Evolutionary conservation across 2,888 invertebrate species (phyloP).

Genomic region (Leucophenga montana): DNA sequence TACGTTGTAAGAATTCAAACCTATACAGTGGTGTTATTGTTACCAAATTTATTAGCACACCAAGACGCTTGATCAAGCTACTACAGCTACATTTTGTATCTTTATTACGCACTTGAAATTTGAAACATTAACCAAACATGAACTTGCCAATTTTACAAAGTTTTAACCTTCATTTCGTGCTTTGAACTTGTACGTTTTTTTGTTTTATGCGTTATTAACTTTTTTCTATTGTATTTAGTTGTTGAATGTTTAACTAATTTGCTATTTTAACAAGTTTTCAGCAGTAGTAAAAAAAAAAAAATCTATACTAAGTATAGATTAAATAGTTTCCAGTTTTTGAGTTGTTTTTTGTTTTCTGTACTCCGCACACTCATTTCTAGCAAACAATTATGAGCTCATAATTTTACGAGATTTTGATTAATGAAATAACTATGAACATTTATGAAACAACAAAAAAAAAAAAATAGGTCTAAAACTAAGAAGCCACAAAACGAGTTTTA

Average conservation of each 20-base stretch:
- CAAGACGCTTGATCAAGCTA: too few species aligned
- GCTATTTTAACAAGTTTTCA: constrained; percentile 15
- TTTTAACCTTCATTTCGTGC: constrained; percentile 19
- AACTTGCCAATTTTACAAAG: constrained; percentile 3
- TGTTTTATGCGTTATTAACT: background rate
- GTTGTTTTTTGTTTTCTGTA: too few species aligned
- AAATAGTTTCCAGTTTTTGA: constrained; percentile 9
- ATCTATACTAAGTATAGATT: background rate
- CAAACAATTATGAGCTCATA: constrained; percentile 7
- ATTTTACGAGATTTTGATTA: background rate
- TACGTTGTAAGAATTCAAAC: too few species aligned
- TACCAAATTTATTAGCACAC: background rate
- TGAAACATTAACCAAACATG: constrained; percentile 1
- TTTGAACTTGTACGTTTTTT: constrained; percentile 20
- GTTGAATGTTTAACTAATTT: background rate
- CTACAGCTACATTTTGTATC: too few species aligned
- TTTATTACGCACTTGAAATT: background rate
- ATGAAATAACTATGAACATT: constrained; percentile 9
- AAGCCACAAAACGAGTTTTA: constrained; percentile 19
- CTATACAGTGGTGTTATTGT: constrained; percentile 6
- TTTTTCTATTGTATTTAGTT: background rate
- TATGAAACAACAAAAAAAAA: background rate
- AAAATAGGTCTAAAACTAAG: constrained; percentile 25
- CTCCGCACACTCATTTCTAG: background rate
- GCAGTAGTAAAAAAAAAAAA: background rate